Conservation (phyloP, 2,113 vertebrate species). For the Sinocyclocheilus grahami region DNA sequence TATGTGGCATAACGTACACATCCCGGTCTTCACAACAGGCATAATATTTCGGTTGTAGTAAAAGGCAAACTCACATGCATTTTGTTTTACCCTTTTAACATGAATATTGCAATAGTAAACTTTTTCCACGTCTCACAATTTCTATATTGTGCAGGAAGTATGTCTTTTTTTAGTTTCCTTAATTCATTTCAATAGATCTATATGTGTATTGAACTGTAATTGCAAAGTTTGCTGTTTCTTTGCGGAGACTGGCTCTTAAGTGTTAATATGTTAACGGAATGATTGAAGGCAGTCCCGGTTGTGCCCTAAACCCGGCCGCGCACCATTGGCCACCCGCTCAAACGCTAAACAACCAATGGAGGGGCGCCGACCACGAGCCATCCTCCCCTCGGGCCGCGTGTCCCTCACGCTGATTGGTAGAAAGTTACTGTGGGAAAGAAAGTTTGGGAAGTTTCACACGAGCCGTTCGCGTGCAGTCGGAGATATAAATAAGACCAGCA, state of each 20-base stretch:
- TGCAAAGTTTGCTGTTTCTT: constrained; percentile 31
- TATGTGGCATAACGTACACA: neutral
- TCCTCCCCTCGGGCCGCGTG: constrained; percentile 87
- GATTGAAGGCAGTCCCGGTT: constrained; percentile 83
- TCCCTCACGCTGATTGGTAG: constrained; percentile 89
- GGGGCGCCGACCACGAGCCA: constrained; percentile 92
- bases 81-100: neutral
- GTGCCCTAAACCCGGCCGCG: constrained; percentile 81
- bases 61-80: neutral
- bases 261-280: constrained; percentile 78
- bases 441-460: constrained; percentile 99
- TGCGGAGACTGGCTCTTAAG: constrained; percentile 66
- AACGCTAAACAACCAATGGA: constrained; percentile 87
- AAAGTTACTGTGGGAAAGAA: constrained; percentile 99
- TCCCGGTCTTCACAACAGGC: neutral
- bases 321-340: constrained; percentile 87
- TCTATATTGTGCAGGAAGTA: neutral
- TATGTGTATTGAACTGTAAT: constrained; percentile 41
- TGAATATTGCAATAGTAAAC: neutral
- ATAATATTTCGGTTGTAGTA: neutral
- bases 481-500: constrained; percentile 93
- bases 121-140: neutral
- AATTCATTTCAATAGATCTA: constrained; percentile 11
- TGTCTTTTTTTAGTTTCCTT: neutral
- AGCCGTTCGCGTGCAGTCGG: constrained; percentile 95